Evolutionary conservation across 2,113 vertebrate species (phyloP).

Genomic region (Brachyhypopomus occidentalis): DNA sequence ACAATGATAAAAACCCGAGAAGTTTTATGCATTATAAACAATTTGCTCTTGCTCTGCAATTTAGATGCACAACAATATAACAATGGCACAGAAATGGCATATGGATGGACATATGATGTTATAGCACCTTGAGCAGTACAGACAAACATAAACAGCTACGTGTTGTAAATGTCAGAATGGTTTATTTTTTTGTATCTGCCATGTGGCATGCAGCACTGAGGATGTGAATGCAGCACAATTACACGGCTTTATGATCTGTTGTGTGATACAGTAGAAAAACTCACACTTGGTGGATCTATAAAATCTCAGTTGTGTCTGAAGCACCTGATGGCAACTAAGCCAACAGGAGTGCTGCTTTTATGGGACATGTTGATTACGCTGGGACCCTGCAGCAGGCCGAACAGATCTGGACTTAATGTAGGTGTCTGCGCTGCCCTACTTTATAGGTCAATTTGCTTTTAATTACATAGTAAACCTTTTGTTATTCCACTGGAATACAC

Average conservation of each 20-base stretch:
- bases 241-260: constrained; percentile 62
- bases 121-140: neutral
- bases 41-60: neutral
- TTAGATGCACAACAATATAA: neutral
- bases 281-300: constrained; percentile 64
- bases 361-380: constrained; percentile 69
- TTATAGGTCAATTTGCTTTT: constrained; percentile 70
- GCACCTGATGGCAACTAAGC: constrained; percentile 66
- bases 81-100: neutral
- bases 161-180: constrained; percentile 63
- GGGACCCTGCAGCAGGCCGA: constrained; percentile 60
- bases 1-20: neutral
- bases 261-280: constrained; percentile 43
- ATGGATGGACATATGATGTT: neutral
- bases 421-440: constrained; percentile 56
- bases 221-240: constrained; percentile 53
- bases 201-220: constrained; percentile 45
- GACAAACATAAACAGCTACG: neutral
- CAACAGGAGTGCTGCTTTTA: constrained; percentile 66
- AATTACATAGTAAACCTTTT: constrained; percentile 71
- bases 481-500: constrained; percentile 61
- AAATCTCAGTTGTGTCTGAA: constrained; percentile 60
- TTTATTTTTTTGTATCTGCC: constrained; percentile 55
- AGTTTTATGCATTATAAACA: constrained; percentile 7
- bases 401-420: constrained; percentile 53